Conservation (phyloP, 1,140 invertebrate genomes). For the Cotesia chilonis region DNA sequence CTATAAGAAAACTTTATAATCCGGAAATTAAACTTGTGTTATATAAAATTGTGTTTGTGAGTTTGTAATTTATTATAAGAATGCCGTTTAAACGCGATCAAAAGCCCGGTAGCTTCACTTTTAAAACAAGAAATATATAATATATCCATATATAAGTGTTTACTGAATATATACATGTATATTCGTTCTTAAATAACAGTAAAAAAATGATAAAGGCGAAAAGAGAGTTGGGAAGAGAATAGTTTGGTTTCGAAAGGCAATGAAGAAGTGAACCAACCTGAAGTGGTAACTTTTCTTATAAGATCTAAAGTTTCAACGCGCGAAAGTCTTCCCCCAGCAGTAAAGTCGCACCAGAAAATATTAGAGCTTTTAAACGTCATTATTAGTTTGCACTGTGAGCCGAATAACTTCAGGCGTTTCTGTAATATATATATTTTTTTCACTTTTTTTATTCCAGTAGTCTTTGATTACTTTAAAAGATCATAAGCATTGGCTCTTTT, state of each 20-base stretch:
- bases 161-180: no score
- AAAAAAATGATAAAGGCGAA: not conserved
- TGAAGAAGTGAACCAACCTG: conserved; percentile 43
- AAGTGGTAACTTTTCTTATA: conserved; percentile 63
- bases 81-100: conserved; percentile 21
- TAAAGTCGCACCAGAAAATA: conserved; percentile 51
- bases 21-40: conserved; percentile 65
- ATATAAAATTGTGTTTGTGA: conserved; percentile 51
- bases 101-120: conserved; percentile 11
- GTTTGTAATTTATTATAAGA: conserved; percentile 23
- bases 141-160: no score
- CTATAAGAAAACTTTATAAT: conserved; percentile 60
- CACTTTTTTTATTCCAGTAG: not conserved
- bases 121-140: no score
- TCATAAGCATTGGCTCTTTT: no score
- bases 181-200: no score
- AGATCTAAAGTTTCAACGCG: conserved; percentile 58
- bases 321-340: conserved; percentile 47
- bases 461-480: no score
- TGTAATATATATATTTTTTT: conserved; percentile 27
- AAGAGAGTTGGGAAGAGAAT: not conserved
- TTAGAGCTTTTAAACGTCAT: conserved; percentile 60
- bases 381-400: conserved; percentile 59
- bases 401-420: conserved; percentile 51
- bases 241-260: conserved; percentile 26